Conservation (phyloP, 2,888 invertebrate genomes). For the Leptarthrus brevirostris region DNA sequence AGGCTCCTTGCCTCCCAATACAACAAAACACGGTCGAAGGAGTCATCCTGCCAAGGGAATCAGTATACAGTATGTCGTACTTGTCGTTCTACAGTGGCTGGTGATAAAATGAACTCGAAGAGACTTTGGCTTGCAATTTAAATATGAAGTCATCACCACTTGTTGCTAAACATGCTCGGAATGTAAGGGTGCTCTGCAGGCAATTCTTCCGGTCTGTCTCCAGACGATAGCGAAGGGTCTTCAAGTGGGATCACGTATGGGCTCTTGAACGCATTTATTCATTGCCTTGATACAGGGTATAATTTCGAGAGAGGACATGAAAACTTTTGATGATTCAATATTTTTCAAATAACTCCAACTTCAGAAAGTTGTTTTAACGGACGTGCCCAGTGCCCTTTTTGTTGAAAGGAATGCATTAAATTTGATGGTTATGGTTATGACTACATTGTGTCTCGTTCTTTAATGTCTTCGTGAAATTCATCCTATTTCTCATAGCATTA, state of each 20-base stretch:
- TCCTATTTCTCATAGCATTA: too few species aligned
- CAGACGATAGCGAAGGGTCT: not conserved
- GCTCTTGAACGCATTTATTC: constrained; percentile 24
- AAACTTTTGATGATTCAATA: not conserved
- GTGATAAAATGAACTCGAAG: not conserved
- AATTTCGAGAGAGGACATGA: not conserved
- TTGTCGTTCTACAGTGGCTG: not conserved
- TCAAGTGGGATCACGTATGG: constrained; percentile 21
- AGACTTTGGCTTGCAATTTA: constrained; percentile 24
- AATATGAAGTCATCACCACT: constrained; percentile 43
- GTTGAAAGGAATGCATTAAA: too few species aligned
- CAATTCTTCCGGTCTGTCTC: constrained; percentile 2
- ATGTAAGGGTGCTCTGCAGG: constrained; percentile 1
- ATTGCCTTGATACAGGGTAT: not conserved
- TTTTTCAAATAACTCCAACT: too few species aligned
- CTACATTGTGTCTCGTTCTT: too few species aligned
- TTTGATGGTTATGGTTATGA: too few species aligned
- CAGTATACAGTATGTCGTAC: not conserved
- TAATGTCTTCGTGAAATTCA: too few species aligned
- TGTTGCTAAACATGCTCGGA: constrained; percentile 11
- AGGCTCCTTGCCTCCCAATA: not conserved
- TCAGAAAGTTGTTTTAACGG: too few species aligned
- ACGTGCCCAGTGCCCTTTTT: too few species aligned
- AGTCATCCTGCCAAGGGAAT: not conserved
- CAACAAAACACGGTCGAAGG: not conserved